Conservation (phyloP, 2,113 vertebrate species). For the Spea multiplicata region DNA sequence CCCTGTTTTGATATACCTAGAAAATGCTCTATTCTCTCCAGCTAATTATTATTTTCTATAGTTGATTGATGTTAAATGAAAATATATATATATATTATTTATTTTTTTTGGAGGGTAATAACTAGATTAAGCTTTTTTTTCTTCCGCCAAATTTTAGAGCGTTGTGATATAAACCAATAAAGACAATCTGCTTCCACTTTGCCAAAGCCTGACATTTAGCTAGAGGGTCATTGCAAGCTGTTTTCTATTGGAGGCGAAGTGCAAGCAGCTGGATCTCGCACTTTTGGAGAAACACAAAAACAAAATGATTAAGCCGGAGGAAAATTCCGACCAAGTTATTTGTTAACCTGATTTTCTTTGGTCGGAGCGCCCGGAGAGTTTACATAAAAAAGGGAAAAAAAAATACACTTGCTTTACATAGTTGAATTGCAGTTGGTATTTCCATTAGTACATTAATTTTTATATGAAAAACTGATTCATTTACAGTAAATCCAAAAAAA, state of each 20-base stretch:
- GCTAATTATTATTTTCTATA: no score
- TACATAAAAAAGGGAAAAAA: background rate
- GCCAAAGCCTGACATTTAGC: conserved; percentile 9
- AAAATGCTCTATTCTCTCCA: no score
- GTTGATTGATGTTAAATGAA: no score
- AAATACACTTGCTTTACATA: conserved; percentile 30
- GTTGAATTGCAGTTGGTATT: conserved; percentile 1
- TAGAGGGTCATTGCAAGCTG: background rate
- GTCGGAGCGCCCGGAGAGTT: conserved; percentile 44
- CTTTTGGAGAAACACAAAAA: conserved; percentile 3
- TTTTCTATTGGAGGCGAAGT: background rate
- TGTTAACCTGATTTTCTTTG: conserved; percentile 40
- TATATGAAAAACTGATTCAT: conserved; percentile 39
- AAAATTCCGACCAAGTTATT: conserved; percentile 36
- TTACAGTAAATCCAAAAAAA: background rate
- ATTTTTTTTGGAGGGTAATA: no score
- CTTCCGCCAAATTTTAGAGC: background rate
- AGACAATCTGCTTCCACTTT: background rate
- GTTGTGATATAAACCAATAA: background rate
- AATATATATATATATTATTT: no score
- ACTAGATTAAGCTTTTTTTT: background rate
- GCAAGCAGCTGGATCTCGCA: background rate
- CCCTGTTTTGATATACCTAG: no score
- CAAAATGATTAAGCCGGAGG: background rate
- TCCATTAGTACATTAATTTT: conserved; percentile 15